Base-by-base conservation (phyloP, 2,888 invertebrate species). In the Physocephala rufipes region DNA sequence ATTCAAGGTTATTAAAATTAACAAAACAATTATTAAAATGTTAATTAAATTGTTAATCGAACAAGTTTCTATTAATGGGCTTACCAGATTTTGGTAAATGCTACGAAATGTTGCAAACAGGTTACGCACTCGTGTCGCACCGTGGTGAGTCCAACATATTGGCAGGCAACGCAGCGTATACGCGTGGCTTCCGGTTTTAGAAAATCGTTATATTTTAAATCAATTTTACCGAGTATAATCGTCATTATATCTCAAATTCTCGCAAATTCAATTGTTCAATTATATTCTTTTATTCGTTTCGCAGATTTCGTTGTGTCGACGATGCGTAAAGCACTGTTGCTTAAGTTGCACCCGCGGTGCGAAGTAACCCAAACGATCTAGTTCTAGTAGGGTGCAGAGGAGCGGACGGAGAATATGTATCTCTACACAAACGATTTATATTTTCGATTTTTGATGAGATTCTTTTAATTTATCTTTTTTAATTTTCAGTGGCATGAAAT, bases 101-200 rank as follows among this genome's bases (percentile, higher is more conserved):
- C 70, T 0, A 82, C 73, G n/a, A 83, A 73, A 2, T 78, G 77
- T 68, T 85, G 84, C 61, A 80, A 67, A 43, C 78, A 81, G 5
- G 81, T 85, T 7, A 82, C 83, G 1, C 77, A 74, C 72, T 84
- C 84, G 67, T 79, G 71, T 19, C 79, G 78, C 30, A 84, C 79
- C 21, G 77, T 74, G 67, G 82, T 85, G 76, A 78, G 47, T 4
- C 79, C 78, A n/a, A 75, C 78, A n/a, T 74, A 77, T 51, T 81
- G 79, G 71, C 84, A 84, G 53, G 83, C 76, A 3, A 83, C 82
- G 72, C 84, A 84, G 62, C 79, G 78, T 1, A 84, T 75, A 64
- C 80, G 78, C 1, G 80, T 84, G 16, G 83, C 73, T 43, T 80
- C 72, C 66, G 73, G 76, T 1, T 76, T 76, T 19, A 84, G 78